Evolutionary conservation across 1,140 invertebrate genomes (phyloP), one percentile per base, ranked within the genome.

Genomic region (Oppia nitens): DNA sequence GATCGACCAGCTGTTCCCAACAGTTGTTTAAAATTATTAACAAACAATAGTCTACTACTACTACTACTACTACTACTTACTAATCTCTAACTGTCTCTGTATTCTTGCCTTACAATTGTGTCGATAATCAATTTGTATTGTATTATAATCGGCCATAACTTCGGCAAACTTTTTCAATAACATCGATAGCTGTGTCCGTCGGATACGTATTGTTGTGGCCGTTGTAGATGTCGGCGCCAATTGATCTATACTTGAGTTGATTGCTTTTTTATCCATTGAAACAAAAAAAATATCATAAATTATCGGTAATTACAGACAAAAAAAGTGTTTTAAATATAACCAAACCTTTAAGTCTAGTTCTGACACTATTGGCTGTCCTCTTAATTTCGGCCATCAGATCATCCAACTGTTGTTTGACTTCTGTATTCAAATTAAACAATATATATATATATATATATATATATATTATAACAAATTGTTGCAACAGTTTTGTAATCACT

Each of bases 361-460:
- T 83, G 68, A 98, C 93, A 86, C 94, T 96, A 79, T 99, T 98
- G 73, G 95, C 94, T 75, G 89, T 94, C 83, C 94, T 96, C 81
- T 98, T 98, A 68, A 99, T 97, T 71, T 97, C 92, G 68, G 91
- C 89, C 93, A 98, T 99, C 67, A 97, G 79, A 78, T 98, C 93
- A 79, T 99, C 95, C 72, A 98, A 76, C 76, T 98, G 92, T 76
- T 96, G 91, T 79, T 98, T 98, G 71, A 91, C 92, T 79, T 96
- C 91, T 96, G 80, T 27, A n/a, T n/a, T n/a, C n/a, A n/a, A n/a
- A n/a, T n/a, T n/a, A n/a, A n/a, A n/a, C n/a, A n/a, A n/a, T n/a
- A n/a, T n/a, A n/a, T n/a, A n/a, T n/a, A n/a, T n/a, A n/a, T n/a
- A n/a, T 53, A 50, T 27, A 11, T 20, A 45, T 2, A 32, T 25